Evolutionary conservation across 2,888 invertebrate species (phyloP).

Genomic region (Ophraella communa): DNA sequence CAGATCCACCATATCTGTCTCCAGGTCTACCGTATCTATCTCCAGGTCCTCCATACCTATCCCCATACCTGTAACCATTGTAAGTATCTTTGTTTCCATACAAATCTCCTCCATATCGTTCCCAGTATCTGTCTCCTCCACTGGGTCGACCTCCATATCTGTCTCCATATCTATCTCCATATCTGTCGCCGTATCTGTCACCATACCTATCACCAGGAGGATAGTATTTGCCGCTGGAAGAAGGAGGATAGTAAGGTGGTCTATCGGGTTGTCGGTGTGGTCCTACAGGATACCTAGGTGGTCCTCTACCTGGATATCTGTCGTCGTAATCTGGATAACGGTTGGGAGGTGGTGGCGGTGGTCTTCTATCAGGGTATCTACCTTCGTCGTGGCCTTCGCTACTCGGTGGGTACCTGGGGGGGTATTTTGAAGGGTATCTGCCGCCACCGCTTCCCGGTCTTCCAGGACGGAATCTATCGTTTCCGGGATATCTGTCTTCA

Average conservation of each 20-base stretch:
- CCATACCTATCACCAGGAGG: constrained; percentile 13
- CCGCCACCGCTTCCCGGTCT: constrained; percentile 42
- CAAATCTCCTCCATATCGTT: constrained; percentile 34
- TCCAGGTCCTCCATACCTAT: constrained; percentile 33
- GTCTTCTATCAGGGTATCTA: constrained; percentile 40
- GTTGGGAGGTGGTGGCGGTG: constrained; percentile 37
- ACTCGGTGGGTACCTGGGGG: constrained; percentile 49
- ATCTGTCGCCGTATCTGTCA: constrained; percentile 37
- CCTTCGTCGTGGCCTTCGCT: constrained; percentile 52
- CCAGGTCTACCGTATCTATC: constrained; percentile 39
- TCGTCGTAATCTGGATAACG: constrained; percentile 44
- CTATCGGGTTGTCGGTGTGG: constrained; percentile 56
- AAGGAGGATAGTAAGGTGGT: constrained; percentile 10
- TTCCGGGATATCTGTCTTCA: constrained; percentile 35
- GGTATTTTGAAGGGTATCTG: constrained; percentile 41
- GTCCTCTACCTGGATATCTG: constrained; percentile 57
- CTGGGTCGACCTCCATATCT: constrained; percentile 23
- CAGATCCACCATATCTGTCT: constrained; percentile 46
- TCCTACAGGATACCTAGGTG: too few relatives aligned
- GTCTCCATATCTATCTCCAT: constrained; percentile 26
- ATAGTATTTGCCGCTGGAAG: constrained; percentile 6
- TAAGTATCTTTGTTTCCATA: constrained; percentile 41
- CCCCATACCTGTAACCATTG: constrained; percentile 50
- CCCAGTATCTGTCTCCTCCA: constrained; percentile 21
- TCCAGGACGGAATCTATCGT: constrained; percentile 37